Percentiles rank a stretch among this genome's conserved stretches.
Conservation (phyloP, 2,113 vertebrate genomes). For the Nanorana parkeri region DNA sequence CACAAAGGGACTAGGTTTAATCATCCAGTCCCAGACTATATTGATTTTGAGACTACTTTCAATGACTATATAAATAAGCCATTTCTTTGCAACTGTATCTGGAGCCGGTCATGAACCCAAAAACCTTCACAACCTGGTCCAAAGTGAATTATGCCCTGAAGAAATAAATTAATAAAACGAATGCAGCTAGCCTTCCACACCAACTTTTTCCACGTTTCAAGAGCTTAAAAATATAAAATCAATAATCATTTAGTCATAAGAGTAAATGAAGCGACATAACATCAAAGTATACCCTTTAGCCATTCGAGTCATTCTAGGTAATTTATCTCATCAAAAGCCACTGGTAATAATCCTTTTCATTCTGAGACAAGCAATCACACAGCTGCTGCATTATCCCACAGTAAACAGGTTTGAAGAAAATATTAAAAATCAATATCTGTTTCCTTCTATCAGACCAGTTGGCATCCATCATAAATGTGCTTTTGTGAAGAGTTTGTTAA, state of each 20-base stretch:
- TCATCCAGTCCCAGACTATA: constrained; percentile 84
- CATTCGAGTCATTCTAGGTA: constrained; percentile 84
- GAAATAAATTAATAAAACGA: constrained; percentile 91
- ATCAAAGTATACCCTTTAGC: constrained; percentile 88
- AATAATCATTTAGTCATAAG: constrained; percentile 96
- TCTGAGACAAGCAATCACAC: constrained; percentile 78
- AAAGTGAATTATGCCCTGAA: constrained; percentile 85
- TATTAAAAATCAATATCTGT: constrained; percentile 92
- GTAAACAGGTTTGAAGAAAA: constrained; percentile 89
- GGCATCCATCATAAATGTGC: constrained; percentile 84
- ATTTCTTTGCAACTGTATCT: constrained; percentile 85
- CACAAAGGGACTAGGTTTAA: constrained; percentile 84
- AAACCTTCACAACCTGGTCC: constrained; percentile 80
- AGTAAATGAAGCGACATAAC: constrained; percentile 90
- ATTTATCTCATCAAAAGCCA: constrained; percentile 89
- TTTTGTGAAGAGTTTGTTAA: constrained; percentile 76
- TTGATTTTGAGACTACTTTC: constrained; percentile 86
- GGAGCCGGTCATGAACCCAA: constrained; percentile 83
- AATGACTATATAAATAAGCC: constrained; percentile 89
- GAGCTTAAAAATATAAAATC: constrained; percentile 91
- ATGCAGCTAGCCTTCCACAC: constrained; percentile 79
- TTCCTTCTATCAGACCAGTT: constrained; percentile 88
- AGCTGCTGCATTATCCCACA: constrained; percentile 82
- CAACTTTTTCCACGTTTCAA: constrained; percentile 87
- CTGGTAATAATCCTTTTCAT: constrained; percentile 84